These are phyloP conservation scores for Pyrrhia umbra DNA, from an alignment of 2,888 invertebrate species.

Conservation along the genomic window DNA sequence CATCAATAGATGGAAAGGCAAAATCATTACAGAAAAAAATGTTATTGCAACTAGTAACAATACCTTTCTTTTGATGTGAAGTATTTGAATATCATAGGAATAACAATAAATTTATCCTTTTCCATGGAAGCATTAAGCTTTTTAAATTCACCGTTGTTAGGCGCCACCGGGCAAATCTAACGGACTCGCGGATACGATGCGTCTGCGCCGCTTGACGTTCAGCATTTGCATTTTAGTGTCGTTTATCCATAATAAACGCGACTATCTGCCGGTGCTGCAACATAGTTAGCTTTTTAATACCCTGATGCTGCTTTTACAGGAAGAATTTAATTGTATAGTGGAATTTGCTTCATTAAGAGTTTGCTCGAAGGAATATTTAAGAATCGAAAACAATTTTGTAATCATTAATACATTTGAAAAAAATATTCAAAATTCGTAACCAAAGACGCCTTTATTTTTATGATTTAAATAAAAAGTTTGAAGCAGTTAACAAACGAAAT, in stretches of 20 bases:
- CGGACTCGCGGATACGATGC: conserved; percentile 62
- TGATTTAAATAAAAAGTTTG: too few relatives aligned
- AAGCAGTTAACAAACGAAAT: neutral
- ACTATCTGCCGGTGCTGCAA: conserved; percentile 37
- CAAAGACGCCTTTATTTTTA: too few relatives aligned
- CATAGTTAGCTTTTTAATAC: conserved; percentile 52
- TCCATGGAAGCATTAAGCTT: conserved; percentile 33
- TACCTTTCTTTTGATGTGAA: neutral
- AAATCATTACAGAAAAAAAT: conserved; percentile 19
- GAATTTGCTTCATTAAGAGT: conserved; percentile 28
- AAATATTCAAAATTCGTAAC: too few relatives aligned
- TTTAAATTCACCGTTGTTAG: conserved; percentile 57
- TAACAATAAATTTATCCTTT: conserved; percentile 30
- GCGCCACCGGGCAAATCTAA: conserved; percentile 64
- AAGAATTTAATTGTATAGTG: conserved; percentile 17
- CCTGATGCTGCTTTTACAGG: conserved; percentile 18
- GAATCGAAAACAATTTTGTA: conserved; percentile 4
- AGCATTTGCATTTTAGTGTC: conserved; percentile 66
- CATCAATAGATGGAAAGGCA: conserved; percentile 36
- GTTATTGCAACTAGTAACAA: conserved; percentile 15
- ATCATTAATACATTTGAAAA: too few relatives aligned
- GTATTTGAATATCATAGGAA: neutral
- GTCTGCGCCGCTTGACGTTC: conserved; percentile 45
- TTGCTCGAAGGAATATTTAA: neutral
- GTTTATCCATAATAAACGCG: conserved; percentile 61